Evolutionary conservation across 2,888 invertebrate species (phyloP).

Genomic region (Odontocolon sp.): DNA sequence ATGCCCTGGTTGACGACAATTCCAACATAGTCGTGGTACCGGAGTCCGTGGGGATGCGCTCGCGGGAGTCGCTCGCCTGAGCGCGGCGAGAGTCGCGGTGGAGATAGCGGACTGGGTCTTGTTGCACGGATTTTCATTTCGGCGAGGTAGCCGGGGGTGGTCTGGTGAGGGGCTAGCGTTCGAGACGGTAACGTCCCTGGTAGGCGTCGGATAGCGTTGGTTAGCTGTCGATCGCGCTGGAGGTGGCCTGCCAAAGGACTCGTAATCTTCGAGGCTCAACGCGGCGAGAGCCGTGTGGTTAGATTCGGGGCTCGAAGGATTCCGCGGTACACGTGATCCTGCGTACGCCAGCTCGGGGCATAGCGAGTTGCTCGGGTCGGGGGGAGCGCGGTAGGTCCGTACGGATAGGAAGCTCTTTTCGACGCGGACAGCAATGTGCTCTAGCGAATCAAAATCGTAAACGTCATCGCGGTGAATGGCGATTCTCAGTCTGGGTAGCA

Average conservation of each 20-base stretch:
- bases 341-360: slow-evolving; percentile 14
- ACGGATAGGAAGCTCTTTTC: slow-evolving; percentile 12
- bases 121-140: no score
- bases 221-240: no score
- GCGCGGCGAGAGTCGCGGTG: no score
- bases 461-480: neutral
- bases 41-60: no score
- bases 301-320: neutral
- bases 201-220: no score
- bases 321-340: neutral
- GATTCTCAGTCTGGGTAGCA: neutral
- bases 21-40: neutral
- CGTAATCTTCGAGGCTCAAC: no score
- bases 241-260: no score
- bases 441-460: slow-evolving; percentile 7
- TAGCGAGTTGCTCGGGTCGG: neutral
- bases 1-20: neutral
- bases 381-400: neutral
- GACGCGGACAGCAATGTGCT: slow-evolving; percentile 5
- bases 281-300: neutral
- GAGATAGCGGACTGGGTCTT: no score
- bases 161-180: no score
- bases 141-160: no score
- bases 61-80: no score
- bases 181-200: no score